A percentile compares a stretch with the other conserved stretches of the same genome.
phyloP scores from a whole-genome alignment of 2,797 vertebrate species.

The Anguilla megastoma region DNA sequence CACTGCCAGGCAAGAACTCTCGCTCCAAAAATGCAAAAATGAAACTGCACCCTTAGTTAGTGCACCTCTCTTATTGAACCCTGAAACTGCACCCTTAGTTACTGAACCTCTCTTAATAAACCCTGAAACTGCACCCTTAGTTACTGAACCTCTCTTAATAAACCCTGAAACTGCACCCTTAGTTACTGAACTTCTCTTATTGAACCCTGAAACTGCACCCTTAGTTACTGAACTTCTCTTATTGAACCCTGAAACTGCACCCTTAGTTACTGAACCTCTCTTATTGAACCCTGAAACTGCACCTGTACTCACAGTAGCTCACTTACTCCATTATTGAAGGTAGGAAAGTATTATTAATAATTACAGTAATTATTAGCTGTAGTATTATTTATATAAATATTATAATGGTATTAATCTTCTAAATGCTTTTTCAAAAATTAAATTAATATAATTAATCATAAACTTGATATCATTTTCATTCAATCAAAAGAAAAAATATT shows the following conservation, averaged over 20 bases:
- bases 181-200: not conserved
- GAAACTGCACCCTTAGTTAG: not conserved
- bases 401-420: not conserved
- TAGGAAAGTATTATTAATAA: too few species aligned
- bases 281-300: not conserved
- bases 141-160: not conserved
- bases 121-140: not conserved
- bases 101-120: not conserved
- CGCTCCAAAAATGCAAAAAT: not conserved
- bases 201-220: not conserved
- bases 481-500: not conserved
- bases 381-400: not conserved
- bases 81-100: not conserved
- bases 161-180: not conserved
- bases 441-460: not conserved
- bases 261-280: not conserved
- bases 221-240: not conserved
- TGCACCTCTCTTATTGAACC: not conserved
- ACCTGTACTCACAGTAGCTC: not conserved
- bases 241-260: not conserved
- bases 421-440: too few species aligned
- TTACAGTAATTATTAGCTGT: not conserved
- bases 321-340: too few species aligned
- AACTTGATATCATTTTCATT: not conserved
- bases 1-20: not conserved